A percentile compares a stretch with the other conserved stretches of the same genome.
These are phyloP conservation scores for Stigmatopora argus DNA, from an alignment of 2,113 vertebrate species.

Conservation along the genomic window DNA sequence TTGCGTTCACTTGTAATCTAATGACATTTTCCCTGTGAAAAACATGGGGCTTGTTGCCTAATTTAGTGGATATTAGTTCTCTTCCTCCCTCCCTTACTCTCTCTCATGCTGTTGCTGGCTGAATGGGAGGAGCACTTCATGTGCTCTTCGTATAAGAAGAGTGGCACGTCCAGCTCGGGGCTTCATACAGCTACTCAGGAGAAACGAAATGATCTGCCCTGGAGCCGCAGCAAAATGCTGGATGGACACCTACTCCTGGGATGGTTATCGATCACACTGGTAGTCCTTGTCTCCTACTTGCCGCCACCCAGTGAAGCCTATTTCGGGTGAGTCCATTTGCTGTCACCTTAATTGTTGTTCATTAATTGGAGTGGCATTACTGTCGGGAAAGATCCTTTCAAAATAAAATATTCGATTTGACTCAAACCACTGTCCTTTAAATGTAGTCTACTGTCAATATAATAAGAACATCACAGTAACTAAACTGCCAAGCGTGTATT, in stretches of 20 bases:
- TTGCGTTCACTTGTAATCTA: neutral
- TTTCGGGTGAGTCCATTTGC: slow-evolving; percentile 76
- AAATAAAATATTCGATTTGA: neutral
- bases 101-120: slow-evolving; percentile 23
- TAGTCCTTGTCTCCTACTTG: slow-evolving; percentile 75
- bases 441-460: neutral
- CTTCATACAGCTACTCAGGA: slow-evolving; percentile 77
- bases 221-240: slow-evolving; percentile 90
- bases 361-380: slow-evolving; percentile 38
- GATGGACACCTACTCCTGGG: slow-evolving; percentile 87
- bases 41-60: too few species aligned
- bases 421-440: neutral
- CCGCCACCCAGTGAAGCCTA: slow-evolving; percentile 77
- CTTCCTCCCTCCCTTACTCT: slow-evolving; percentile 8
- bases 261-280: slow-evolving; percentile 80
- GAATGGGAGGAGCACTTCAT: slow-evolving; percentile 66
- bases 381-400: neutral
- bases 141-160: slow-evolving; percentile 74
- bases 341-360: slow-evolving; percentile 30
- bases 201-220: slow-evolving; percentile 87
- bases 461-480: neutral
- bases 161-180: slow-evolving; percentile 63
- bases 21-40: neutral
- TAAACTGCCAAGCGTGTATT: neutral
- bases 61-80: neutral